Evolutionary conservation across 1,140 invertebrate species (phyloP), one percentile per base, ranked within the genome.

Genomic region (Capitella teleta): DNA sequence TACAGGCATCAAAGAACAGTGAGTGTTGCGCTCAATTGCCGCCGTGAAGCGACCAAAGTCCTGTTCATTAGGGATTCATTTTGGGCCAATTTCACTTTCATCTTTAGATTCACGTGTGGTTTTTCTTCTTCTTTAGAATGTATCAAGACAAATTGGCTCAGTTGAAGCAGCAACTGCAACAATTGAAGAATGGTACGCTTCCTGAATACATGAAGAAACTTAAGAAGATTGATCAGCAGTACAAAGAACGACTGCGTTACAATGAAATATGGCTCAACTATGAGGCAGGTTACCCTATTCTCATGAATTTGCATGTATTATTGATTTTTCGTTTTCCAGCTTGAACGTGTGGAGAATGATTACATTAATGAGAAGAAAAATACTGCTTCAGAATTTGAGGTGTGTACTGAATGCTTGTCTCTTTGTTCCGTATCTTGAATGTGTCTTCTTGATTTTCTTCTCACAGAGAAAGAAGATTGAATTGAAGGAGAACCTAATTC

Each of bases 1-100:
- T 41, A 80, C 82, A 38, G 88, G 91, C 76, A 84, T 91, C 10
- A 92, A 90, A 73, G 88, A 93, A 75, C 87, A 92, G 85, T 89
- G 25, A n/a, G n/a, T 19, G 38, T 40, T 21, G 10, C 38, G n/a
- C 16, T 6, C 21, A 6, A 18, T 37, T 37, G 16, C n/a, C 21
- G 21, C 16, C 16, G 21, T 2, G n/a, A 37, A 37, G 36, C 16
- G 2, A 37, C 16, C 36, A 18, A 6, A 37, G 36, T 37, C 21
- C 36, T 37, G 36, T n/a, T n/a, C n/a, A n/a, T n/a, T 34, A 34
- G 16, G 10, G 32, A 12, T 10, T 16, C 10, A 34, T 34, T 34
- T 34, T 34, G 10, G 8, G 30, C n/a, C 16, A 12, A 34, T 34
- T 34, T 12, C 32, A 34, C 16, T 34, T 34, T 34, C 10, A 0